phyloP scores from a whole-genome alignment of 1,140 invertebrate genomes.

The Melanaphis sacchari region DNA sequence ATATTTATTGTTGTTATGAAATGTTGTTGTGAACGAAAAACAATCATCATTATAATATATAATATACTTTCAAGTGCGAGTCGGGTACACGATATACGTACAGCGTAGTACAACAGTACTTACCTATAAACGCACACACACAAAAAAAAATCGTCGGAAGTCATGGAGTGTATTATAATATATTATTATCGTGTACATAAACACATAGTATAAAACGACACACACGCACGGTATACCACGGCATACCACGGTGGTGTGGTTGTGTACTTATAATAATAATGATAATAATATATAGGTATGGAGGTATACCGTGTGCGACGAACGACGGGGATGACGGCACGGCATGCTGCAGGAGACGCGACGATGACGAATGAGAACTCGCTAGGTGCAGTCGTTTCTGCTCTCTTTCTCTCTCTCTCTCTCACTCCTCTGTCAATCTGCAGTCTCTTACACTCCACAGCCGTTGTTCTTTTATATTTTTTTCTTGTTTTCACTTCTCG shows the following conservation, averaged over 20 bases:
- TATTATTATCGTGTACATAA: not conserved
- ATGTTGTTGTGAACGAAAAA: not conserved
- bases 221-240: not conserved
- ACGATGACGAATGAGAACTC: slow-evolving; percentile 41
- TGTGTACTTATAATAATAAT: slow-evolving; percentile 2
- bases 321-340: not conserved
- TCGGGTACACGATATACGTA: not conserved
- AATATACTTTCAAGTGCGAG: not conserved
- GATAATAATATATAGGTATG: not conserved
- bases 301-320: not conserved
- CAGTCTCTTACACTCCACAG: not conserved
- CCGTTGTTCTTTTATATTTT: not conserved
- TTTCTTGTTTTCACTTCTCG: not conserved
- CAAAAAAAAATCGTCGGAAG: not conserved
- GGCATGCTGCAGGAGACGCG: not conserved
- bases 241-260: not conserved
- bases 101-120: not conserved
- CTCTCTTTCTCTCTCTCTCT: not conserved
- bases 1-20: slow-evolving; percentile 6
- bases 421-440: no score
- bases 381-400: not conserved
- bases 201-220: not conserved
- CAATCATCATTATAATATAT: not conserved
- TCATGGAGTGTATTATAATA: slow-evolving; percentile 2
- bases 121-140: not conserved